These are phyloP conservation scores for Accipiter virgatus DNA, from an alignment of 2,113 vertebrate genomes.

Conservation along the genomic window DNA sequence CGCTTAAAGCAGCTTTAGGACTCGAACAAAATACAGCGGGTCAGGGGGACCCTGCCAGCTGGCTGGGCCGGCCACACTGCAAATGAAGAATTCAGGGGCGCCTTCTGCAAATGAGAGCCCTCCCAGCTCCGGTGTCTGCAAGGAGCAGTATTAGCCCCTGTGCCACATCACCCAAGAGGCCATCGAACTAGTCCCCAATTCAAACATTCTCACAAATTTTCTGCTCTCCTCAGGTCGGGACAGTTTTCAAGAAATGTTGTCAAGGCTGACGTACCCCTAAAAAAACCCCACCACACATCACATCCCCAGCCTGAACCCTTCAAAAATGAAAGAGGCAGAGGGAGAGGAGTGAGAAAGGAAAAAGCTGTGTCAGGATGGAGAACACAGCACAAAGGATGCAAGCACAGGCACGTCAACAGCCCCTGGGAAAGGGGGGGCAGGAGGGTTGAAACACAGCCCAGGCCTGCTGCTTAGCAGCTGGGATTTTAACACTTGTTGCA, in stretches of 20 bases:
- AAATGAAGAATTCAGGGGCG: neutral
- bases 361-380: constrained; percentile 30
- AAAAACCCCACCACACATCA: neutral
- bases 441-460: constrained; percentile 37
- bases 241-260: neutral
- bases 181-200: neutral
- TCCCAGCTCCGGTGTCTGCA: neutral
- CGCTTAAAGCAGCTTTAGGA: neutral
- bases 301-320: neutral
- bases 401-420: constrained; percentile 30
- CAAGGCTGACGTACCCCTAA: neutral
- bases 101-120: neutral
- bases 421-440: neutral
- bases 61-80: neutral
- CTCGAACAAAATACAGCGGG: neutral
- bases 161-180: neutral
- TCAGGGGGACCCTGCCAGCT: neutral
- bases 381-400: constrained; percentile 18
- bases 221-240: neutral
- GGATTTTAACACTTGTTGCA: constrained; percentile 26
- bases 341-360: neutral
- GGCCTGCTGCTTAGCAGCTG: constrained; percentile 37
- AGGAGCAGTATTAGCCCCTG: neutral
- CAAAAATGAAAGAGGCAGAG: neutral
- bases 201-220: neutral